These are phyloP conservation scores for Hippoglossus hippoglossus DNA, from an alignment of 2,797 vertebrate genomes.

Conservation along the genomic window DNA sequence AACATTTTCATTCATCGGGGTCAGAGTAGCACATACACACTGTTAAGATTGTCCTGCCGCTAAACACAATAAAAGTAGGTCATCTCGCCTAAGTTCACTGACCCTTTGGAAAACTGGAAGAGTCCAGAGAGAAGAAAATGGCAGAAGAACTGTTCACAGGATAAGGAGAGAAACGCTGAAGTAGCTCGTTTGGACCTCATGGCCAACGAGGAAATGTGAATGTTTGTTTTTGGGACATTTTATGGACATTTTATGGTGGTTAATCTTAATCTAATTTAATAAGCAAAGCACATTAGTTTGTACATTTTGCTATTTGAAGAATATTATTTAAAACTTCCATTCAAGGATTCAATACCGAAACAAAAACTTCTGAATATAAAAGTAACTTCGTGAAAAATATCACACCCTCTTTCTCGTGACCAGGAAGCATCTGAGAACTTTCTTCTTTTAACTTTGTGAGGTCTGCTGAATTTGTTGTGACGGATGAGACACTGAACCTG, in stretches of 20 bases:
- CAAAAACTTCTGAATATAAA: not conserved
- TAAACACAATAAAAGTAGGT: not conserved
- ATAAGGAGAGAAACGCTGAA: not conserved
- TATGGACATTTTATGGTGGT: no score
- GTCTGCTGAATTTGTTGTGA: not conserved
- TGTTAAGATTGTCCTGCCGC: not conserved
- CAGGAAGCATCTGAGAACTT: not conserved
- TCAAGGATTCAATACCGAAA: no score
- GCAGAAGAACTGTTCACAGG: not conserved
- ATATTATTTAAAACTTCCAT: no score
- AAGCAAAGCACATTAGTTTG: no score
- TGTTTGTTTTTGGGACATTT: no score
- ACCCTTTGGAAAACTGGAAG: not conserved
- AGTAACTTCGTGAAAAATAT: not conserved
- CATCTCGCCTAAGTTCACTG: not conserved
- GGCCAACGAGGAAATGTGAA: no score
- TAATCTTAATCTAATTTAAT: no score
- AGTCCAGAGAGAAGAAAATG: conserved; percentile 1
- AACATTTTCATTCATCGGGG: not conserved
- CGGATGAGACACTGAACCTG: no score
- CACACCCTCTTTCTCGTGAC: no score
- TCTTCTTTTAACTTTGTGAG: not conserved
- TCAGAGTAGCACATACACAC: not conserved
- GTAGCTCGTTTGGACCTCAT: not conserved
- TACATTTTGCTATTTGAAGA: no score